These are phyloP conservation scores for Albula glossodonta DNA, from an alignment of 2,113 vertebrate species.

Conservation along the genomic window DNA sequence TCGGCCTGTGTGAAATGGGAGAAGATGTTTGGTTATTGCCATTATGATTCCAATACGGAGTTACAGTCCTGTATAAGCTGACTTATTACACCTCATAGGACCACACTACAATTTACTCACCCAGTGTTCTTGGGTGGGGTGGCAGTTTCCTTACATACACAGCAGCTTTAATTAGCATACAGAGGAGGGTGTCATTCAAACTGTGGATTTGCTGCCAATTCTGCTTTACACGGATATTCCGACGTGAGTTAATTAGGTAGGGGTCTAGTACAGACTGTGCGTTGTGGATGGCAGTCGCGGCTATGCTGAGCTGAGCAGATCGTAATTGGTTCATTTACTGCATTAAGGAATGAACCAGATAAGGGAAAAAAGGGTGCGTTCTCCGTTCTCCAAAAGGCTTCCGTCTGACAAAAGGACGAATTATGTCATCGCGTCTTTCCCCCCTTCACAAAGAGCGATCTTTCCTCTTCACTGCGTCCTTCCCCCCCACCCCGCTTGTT, in stretches of 20 bases:
- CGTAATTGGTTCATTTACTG: background rate
- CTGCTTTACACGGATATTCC: background rate
- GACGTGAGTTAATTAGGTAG: background rate
- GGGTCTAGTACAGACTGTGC: background rate
- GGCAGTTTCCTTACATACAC: too few species aligned
- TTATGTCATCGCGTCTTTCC: background rate
- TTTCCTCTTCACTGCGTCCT: background rate
- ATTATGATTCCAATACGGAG: background rate
- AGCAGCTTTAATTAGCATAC: background rate
- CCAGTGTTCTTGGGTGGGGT: too few species aligned
- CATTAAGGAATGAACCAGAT: background rate
- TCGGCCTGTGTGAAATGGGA: slow-evolving; percentile 76
- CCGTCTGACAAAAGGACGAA: background rate
- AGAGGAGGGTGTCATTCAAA: background rate
- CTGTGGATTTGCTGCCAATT: background rate
- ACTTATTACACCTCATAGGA: background rate
- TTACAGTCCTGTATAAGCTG: background rate
- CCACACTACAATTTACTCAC: too few species aligned
- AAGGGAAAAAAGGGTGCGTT: background rate
- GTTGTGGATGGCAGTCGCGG: background rate
- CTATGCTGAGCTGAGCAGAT: background rate
- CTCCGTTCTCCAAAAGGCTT: background rate
- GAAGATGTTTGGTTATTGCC: background rate
- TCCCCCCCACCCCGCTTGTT: background rate
- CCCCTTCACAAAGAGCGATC: background rate